Evolutionary conservation across 92 coral and sea anemone genomes (phyloP).

Genomic region (Palythoa grandiflora): DNA sequence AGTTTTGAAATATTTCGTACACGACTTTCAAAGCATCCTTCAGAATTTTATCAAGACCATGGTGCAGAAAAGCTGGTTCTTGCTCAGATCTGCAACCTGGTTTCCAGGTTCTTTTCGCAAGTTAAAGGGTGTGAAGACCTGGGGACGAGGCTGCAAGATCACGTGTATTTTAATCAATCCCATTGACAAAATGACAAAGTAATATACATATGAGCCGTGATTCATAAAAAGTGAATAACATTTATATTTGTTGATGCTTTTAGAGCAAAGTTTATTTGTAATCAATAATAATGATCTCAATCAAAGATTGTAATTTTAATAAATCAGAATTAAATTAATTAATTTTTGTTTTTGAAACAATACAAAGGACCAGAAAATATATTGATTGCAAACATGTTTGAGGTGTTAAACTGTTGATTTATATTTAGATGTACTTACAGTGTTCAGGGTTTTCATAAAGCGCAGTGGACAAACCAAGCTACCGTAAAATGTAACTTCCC

Average conservation of each 20-base stretch:
- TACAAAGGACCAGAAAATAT: constrained; percentile 13
- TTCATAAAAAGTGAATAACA: not conserved
- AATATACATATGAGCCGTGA: not conserved
- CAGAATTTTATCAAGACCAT: not conserved
- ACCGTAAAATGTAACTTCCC: too few species aligned
- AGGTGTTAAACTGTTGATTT: too few species aligned
- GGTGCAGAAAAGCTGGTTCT: not conserved
- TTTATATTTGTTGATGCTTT: constrained; percentile 12
- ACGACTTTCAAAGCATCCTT: not conserved
- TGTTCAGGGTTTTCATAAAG: too few species aligned
- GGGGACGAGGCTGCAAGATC: not conserved
- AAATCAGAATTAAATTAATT: constrained; percentile 28
- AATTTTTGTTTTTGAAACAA: constrained; percentile 17
- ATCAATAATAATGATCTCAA: constrained; percentile 19
- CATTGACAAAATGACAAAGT: not conserved
- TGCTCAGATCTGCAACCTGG: not conserved
- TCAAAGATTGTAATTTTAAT: constrained; percentile 43
- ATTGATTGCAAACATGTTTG: not conserved
- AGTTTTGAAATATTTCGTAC: not conserved
- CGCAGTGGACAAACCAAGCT: too few species aligned
- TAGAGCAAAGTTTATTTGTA: constrained; percentile 26
- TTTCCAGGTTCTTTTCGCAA: not conserved
- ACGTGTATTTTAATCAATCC: not conserved
- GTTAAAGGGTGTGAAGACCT: not conserved
- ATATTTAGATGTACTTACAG: too few species aligned